A percentile compares a stretch with the other conserved stretches of the same genome.
Evolutionary conservation across 2,797 vertebrate species (phyloP).

Genomic region (Labroides dimidiatus): DNA sequence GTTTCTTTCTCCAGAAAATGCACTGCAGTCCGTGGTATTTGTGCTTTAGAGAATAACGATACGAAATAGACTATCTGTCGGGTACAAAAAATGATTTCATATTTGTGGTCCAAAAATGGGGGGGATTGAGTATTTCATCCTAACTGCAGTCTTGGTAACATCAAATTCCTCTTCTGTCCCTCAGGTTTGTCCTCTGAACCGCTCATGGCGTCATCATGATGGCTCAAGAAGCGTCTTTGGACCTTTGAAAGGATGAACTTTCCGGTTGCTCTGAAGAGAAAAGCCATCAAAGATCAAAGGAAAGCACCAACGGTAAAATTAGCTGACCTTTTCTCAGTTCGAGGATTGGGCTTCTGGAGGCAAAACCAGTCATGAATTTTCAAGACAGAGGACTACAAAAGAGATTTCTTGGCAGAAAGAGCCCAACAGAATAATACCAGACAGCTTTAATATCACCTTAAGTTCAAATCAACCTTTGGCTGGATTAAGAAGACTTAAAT

Average conservation of each 20-base stretch:
- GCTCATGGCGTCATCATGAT: conserved; percentile 38
- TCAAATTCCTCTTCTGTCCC: conserved; percentile 50
- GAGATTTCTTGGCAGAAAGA: conserved; percentile 18
- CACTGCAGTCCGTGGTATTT: not conserved
- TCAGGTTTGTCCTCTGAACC: conserved; percentile 60
- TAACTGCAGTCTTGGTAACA: conserved; percentile 20
- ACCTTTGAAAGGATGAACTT: conserved; percentile 61
- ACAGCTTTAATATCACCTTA: conserved; percentile 27
- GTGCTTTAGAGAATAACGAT: not conserved
- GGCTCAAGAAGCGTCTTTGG: conserved; percentile 45
- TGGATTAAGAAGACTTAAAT: conserved; percentile 8
- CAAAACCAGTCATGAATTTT: conserved; percentile 28
- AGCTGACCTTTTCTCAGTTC: conserved; percentile 55
- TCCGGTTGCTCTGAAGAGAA: conserved; percentile 59
- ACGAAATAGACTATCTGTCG: not conserved
- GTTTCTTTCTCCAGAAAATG: not conserved
- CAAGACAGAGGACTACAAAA: conserved; percentile 15
- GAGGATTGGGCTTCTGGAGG: conserved; percentile 54
- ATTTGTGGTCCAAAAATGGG: not conserved
- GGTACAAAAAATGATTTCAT: not conserved
- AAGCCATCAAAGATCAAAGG: conserved; percentile 50
- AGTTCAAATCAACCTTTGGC: not conserved
- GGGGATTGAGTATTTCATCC: not conserved
- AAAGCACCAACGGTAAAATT: conserved; percentile 59
- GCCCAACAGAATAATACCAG: conserved; percentile 19